These are phyloP conservation scores for Balanococcus diminutus DNA, from an alignment of 2,888 invertebrate species.

Conservation along the genomic window DNA sequence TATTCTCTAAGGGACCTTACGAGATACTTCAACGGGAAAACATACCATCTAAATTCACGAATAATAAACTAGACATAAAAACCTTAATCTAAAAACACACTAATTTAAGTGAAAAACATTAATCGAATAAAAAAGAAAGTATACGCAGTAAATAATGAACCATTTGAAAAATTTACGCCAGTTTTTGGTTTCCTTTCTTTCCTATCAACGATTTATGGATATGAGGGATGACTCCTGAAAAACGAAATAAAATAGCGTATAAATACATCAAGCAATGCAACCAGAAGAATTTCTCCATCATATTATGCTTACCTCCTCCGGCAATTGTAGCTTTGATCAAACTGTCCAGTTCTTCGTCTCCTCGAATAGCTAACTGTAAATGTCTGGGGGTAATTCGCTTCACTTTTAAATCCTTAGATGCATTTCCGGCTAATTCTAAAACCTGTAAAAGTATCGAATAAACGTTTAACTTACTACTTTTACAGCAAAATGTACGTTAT, in stretches of 20 bases:
- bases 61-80: neutral
- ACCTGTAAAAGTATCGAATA: slow-evolving; percentile 71
- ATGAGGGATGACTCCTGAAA: slow-evolving; percentile 93
- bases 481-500: neutral
- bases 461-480: neutral
- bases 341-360: slow-evolving; percentile 99
- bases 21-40: neutral
- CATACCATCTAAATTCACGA: neutral
- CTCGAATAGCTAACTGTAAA: slow-evolving; percentile 97
- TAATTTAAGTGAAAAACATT: neutral
- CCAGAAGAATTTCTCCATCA: neutral
- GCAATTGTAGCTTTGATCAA: slow-evolving; percentile 99
- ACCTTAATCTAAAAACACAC: neutral
- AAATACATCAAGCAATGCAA: neutral
- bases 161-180: slow-evolving; percentile 57
- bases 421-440: slow-evolving; percentile 98
- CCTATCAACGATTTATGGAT: slow-evolving; percentile 99
- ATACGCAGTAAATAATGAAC: neutral
- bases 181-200: slow-evolving; percentile 79
- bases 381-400: slow-evolving; percentile 99
- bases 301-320: slow-evolving; percentile 83
- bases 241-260: neutral
- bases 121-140: neutral
- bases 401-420: slow-evolving; percentile 99
- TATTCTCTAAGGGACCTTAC: too few species aligned